Base-by-base conservation (phyloP, 1,140 invertebrate species). In the Campoletis sonorensis region DNA sequence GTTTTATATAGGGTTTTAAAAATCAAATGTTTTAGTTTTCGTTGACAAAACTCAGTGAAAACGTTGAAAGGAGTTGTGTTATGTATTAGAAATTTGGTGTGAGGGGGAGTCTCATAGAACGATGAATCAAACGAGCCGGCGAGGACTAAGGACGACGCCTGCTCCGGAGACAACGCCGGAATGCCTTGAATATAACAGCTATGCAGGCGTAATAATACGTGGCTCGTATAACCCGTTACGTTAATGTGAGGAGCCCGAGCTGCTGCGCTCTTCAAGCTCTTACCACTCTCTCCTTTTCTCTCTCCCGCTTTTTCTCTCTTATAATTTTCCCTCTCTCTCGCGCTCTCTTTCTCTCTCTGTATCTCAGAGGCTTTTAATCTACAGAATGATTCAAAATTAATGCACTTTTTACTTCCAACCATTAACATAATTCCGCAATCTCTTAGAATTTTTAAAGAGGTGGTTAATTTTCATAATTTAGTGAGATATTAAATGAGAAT, bases 191-290 rank as follows among this genome's bases (percentile, higher is more conserved):
- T 70, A 70, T 70, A 70, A 70, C 67, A 70, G 67, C 67, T 70
- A 70, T 70, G 30, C 67, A 33, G 67, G 67, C 30, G 67, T 70
- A 70, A 70, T 70, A 70, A 70, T 70, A 70, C 67, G 67, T 33
- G 67, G 67, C 67, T 70, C 67, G 67, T 70, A 70, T 70, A 70
- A 70, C 67, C 30, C 67, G 27, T 70, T 70, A 70, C 67, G 67
- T 70, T 70, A 70, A 70, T 70, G 67, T 16, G 67, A 70, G 30
- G 30, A 70, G 26, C 67, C 67, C n/a, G 30, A 70, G 67, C 67
- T 70, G 27, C 67, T 70, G 30, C 61, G 61, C 26, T 64, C 61
- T 64, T 70, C 27, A n/a, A n/a, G 67, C 67, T 70, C 67, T 70
- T 70, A 70, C 33, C 67, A 70, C 30, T 18, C 30, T 33, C 67